Evolutionary conservation across 2,113 vertebrate genomes (phyloP).

Genomic region (Ptyas mucosa): DNA sequence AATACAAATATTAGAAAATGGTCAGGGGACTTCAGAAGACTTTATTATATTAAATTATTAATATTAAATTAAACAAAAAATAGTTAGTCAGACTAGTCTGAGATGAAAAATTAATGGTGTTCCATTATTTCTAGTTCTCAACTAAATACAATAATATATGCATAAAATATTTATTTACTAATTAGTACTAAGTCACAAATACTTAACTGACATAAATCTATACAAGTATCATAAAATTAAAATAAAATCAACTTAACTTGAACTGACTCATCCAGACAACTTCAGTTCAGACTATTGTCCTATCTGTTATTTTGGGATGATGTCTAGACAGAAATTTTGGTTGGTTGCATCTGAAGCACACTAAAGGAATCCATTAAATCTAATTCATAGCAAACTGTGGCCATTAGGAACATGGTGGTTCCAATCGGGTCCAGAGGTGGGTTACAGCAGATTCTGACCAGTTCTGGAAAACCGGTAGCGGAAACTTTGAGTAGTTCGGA

Average conservation of each 20-base stretch:
- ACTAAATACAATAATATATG: not conserved
- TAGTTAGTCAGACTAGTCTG: not conserved
- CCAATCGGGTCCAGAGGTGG: not conserved
- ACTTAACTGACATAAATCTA: not conserved
- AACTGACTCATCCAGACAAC: not conserved
- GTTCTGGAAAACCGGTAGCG: too few species aligned
- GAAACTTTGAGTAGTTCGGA: too few species aligned
- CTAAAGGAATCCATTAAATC: not conserved
- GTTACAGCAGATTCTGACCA: too few species aligned
- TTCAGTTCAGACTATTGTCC: not conserved
- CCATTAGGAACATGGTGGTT: not conserved
- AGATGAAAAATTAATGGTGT: not conserved
- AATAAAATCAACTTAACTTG: not conserved
- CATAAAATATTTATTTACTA: not conserved
- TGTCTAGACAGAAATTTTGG: not conserved
- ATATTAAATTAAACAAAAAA: not conserved
- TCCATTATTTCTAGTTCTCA: not conserved
- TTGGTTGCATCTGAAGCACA: not conserved
- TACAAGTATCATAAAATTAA: not conserved
- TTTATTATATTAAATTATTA: too few species aligned
- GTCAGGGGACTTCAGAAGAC: not conserved
- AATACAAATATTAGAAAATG: not conserved
- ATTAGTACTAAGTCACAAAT: too few species aligned
- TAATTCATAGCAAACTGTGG: not conserved
- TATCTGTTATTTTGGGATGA: not conserved